Base-by-base conservation (phyloP, 2,888 invertebrate genomes). In the Smittia aterrima region DNA sequence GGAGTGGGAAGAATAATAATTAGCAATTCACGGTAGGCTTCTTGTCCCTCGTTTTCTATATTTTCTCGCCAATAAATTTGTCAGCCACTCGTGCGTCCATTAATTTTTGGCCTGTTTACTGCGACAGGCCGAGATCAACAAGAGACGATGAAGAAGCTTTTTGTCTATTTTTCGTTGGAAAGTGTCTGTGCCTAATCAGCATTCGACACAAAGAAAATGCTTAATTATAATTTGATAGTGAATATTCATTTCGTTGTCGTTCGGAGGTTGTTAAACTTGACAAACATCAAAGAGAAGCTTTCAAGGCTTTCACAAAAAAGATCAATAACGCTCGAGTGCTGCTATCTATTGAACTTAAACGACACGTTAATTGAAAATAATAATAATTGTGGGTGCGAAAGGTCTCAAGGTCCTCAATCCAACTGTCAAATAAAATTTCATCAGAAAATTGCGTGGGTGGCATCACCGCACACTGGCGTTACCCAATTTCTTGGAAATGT, bases 171-270 rank as follows among this genome's bases (percentile, higher is more conserved):
- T 18, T 58, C 20, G 25, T 6, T 53, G 54, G 16, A 4, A 53
- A 53, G 24, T 9, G 25, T n/a, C 7, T 13, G 16, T 16, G 24
- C 13, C 6, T 62, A 66, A n/a, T 66, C 66, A 66, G 27, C 66
- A 66, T 67, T 67, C 67, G 16, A 20, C 18, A 40, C 67, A 67
- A 67, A 67, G 16, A 38, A 20, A n/a, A 20, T 40, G 2, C 38
- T 41, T 67, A 38, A 67, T 67, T 67, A 67, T 67, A 38, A 40
- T 67, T 40, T 66, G 66, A 32, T 32, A 4, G 3, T 7, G 67
- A 40, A 40, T 67, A 67, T 67, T 67, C 41, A 67, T 67, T 67
- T 38, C 9, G 3, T 47, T 47, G 47, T 47, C 47, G 3, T 47
- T 3, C 2, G 7, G 3, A 47, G 11, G 3, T n/a, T 11, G 47